Base-by-base conservation (phyloP, 1,140 invertebrate species). In the Dreissena rostriformis region DNA sequence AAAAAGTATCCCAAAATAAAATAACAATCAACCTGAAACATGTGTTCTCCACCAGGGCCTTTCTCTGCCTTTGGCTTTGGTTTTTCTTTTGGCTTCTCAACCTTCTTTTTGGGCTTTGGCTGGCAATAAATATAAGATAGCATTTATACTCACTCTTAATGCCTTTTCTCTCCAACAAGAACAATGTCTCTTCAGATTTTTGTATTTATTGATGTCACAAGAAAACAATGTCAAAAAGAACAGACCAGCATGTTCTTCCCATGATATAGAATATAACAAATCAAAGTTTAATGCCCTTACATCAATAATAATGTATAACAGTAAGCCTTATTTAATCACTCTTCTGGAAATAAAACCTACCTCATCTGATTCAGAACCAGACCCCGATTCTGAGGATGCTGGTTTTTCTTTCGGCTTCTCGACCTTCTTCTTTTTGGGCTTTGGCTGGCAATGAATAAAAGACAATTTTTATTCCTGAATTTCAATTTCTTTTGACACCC, bases 31-130 rank as follows among this genome's bases (percentile, higher is more conserved):
- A 80, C 77, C 66, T 70, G 77, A 80, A 80, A 80, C 77, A 70
- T 80, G 39, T 52, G 8, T 24, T 80, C 77, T 80, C 77, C 77
- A 29, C 28, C 51, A 26, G 77, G 66, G 4, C 77, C 77, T 39
- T 71, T 80, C 26, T 80, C 63, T 53, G 57, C 67, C 66, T 53
- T 68, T 52, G 29, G 53, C 49, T 66, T 57, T 61, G 66, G 2
- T 61, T 80, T 80, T 22, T 77, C 67, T 49, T 67, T 57, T 8
- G 77, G 65, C 7, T 51, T 6, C 28, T 70, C 67, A n/a, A 19
- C 15, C 53, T 80, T 80, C 24, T 70, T 68, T 24, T 80, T 80
- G 14, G 51, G 77, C 22, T 80, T 80, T 70, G 77, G 77, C 77
- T 80, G 19, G 22, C 39, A 39, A 79, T 68, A 26, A 4, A 49